Base-by-base conservation (phyloP, 2,888 invertebrate species). In the Lomographa bimaculata region DNA sequence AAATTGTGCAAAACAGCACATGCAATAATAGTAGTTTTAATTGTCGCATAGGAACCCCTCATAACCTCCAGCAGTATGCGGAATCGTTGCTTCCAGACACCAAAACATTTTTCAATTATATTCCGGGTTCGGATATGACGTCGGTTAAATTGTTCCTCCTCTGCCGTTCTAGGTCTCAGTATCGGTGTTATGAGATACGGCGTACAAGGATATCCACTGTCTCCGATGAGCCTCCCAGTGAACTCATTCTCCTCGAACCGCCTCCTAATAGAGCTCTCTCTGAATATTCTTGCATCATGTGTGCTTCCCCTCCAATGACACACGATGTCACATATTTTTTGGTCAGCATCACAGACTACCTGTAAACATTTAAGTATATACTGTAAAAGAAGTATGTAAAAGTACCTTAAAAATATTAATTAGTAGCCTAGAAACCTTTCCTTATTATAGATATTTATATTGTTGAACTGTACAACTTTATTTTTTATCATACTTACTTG, bases 1-100 rank as follows among this genome's bases (percentile, higher is more conserved):
- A 26, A 26, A 14, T 26, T 26, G 8, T 26, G 26, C 14, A 14
- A n/a, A n/a, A n/a, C n/a, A n/a, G 26, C 14, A 26, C 26, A 26
- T 14, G 26, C 26, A 2, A 26, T 3, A 8, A 26, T 26, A 2
- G 26, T 26, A 8, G 14, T 8, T 7, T 26, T 26, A 8, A 16
- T 16, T 1, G 26, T 26, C 7, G 14, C 16, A 16, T 26, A 26
- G 4, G 26, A 12, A 5, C 14, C 25, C 6, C 14, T 26, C 16
- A 26, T 26, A 5, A 26, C 26, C 5, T 26, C 26, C 7, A 26
- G n/a, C 16, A 26, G 5, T 8, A 26, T 8, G 7, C 26, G 26
- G 7, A 7, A 26, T n/a, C n/a, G n/a, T n/a, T n/a, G n/a, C n/a
- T n/a, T n/a, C n/a, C n/a, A n/a, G n/a, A n/a, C n/a, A n/a, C n/a